A percentile compares a stretch with the other conserved stretches of the same genome.
Conservation (phyloP, 2,113 vertebrate species). For the Ibidorhyncha struthersii region DNA sequence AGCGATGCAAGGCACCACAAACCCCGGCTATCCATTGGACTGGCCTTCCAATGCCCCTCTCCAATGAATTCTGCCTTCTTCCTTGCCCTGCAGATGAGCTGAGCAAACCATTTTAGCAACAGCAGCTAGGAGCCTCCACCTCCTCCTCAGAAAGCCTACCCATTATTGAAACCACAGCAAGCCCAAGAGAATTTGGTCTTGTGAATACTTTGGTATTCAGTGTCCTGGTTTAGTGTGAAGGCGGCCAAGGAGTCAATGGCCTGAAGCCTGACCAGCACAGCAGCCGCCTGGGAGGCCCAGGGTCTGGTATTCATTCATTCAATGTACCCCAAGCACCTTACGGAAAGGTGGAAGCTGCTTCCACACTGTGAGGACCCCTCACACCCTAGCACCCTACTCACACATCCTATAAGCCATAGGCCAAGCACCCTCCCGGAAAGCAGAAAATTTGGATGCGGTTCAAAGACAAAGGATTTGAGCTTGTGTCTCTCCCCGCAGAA, state of each 20-base stretch:
- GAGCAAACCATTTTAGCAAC: not conserved
- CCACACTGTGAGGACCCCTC: not conserved
- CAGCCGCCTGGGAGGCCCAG: not conserved
- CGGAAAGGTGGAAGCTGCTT: not conserved
- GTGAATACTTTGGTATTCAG: not conserved
- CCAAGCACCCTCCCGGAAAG: not conserved
- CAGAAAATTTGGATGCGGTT: not conserved
- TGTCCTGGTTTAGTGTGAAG: not conserved
- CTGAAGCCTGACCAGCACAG: not conserved
- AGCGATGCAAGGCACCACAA: not conserved
- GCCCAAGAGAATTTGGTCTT: not conserved
- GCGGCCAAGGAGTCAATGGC: not conserved
- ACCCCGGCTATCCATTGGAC: not conserved
- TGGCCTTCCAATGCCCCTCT: not conserved
- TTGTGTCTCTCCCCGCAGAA: fast-evolving
- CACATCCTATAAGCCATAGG: not conserved
- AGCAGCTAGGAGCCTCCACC: not conserved
- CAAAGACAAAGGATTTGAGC: not conserved
- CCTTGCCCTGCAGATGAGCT: not conserved
- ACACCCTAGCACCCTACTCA: not conserved
- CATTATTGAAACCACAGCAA: not conserved
- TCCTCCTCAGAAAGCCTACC: not conserved
- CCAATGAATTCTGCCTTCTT: not conserved
- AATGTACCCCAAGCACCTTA: not conserved
- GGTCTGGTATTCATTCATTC: not conserved